Evolutionary conservation across 2,797 vertebrate species (phyloP).

Genomic region (Glossophaga mutica): DNA sequence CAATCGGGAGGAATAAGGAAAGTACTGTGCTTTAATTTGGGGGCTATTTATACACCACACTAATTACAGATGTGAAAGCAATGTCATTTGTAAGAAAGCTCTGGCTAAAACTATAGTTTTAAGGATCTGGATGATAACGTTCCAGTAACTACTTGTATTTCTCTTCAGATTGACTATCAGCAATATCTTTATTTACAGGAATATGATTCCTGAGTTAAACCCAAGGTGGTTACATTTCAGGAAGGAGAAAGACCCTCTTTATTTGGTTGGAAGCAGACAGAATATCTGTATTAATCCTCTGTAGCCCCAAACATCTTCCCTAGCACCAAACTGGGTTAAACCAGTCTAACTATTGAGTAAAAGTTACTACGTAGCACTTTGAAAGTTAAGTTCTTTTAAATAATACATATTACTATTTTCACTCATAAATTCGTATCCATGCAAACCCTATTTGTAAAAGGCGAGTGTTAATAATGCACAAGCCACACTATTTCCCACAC

Average conservation of each 20-base stretch:
- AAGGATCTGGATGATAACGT: slow-evolving; percentile 62
- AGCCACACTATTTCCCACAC: neutral
- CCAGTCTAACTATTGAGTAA: slow-evolving; percentile 1
- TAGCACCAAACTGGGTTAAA: slow-evolving; percentile 2
- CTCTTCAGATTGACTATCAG: slow-evolving; percentile 59
- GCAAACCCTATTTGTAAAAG: slow-evolving; percentile 46
- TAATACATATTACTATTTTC: slow-evolving; percentile 3
- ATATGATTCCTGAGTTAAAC: slow-evolving; percentile 53
- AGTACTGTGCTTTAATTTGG: slow-evolving; percentile 47
- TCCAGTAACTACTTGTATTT: slow-evolving; percentile 62
- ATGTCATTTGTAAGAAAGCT: slow-evolving; percentile 56
- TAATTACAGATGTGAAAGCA: slow-evolving; percentile 61
- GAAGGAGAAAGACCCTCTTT: slow-evolving; percentile 5
- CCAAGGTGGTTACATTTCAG: slow-evolving; percentile 44
- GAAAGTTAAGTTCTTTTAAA: slow-evolving; percentile 30
- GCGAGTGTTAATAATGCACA: slow-evolving; percentile 3
- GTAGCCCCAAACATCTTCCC: neutral
- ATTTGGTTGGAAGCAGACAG: slow-evolving; percentile 50
- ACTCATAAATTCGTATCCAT: slow-evolving; percentile 28
- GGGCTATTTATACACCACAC: slow-evolving; percentile 57
- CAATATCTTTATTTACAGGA: slow-evolving; percentile 59
- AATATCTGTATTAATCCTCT: slow-evolving; percentile 1
- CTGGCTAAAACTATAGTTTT: slow-evolving; percentile 60
- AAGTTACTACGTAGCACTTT: neutral
- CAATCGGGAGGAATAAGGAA: slow-evolving; percentile 37